A percentile compares a stretch with the other conserved stretches of the same genome.
Evolutionary conservation across 2,797 vertebrate genomes (phyloP).

Genomic region (Potorous gilbertii): DNA sequence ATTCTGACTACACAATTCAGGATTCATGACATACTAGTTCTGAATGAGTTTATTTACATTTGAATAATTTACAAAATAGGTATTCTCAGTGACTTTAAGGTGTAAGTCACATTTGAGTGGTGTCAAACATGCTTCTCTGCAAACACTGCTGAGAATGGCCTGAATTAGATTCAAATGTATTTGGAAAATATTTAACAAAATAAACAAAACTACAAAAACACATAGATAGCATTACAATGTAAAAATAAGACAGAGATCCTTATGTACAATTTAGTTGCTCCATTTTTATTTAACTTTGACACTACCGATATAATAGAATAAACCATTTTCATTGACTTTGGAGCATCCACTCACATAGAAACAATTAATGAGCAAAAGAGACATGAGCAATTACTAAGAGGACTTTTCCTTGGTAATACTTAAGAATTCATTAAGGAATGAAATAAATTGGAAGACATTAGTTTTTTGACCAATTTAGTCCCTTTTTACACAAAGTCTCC

Average conservation of each 20-base stretch:
- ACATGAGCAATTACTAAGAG: background rate
- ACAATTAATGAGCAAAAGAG: background rate
- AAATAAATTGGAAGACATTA: background rate
- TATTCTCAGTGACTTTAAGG: background rate
- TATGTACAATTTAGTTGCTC: background rate
- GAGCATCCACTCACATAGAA: background rate
- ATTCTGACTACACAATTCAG: background rate
- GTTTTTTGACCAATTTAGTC: background rate
- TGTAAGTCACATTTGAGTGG: background rate
- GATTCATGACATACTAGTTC: background rate
- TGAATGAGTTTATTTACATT: background rate
- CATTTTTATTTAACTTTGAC: background rate
- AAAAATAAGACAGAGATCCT: background rate
- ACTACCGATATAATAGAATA: background rate
- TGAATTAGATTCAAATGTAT: background rate
- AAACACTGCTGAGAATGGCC: background rate
- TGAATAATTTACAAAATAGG: background rate
- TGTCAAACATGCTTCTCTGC: background rate
- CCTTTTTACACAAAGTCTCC: background rate
- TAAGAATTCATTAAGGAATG: background rate
- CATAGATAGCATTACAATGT: background rate
- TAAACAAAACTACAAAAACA: background rate
- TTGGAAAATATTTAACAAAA: background rate
- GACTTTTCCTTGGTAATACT: background rate
- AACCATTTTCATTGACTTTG: background rate